Base-by-base conservation (phyloP, 2,888 invertebrate genomes). In the Phyto melanocephala region DNA sequence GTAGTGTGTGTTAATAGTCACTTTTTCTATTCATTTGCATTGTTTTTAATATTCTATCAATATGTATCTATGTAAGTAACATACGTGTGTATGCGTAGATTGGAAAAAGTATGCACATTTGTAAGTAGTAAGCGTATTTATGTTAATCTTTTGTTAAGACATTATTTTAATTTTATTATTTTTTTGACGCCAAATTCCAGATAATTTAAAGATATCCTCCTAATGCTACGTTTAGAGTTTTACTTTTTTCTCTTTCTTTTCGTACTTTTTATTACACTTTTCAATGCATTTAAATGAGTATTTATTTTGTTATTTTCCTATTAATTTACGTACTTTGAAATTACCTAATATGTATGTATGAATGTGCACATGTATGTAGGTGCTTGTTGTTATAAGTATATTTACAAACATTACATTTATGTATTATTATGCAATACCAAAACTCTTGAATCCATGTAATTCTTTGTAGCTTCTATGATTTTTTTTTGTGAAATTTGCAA, bases 231-330 rank as follows among this genome's bases (percentile, higher is more conserved):
- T 78, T 74, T 67, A 67, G 45, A 40, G 56, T 54, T 70, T 63
- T 62, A 52, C 15, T 63, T 40, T 3, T 4, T 11, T 5, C 28
- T 28, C 3, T 50, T 20, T 40, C 37, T 7, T 20, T 17, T 35
- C 37, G 28, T 28, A 28, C 28, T 28, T 28, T 65, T 70, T 58
- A 58, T 81, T 74, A 65, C 71, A 75, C 22, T 79, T 82, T 82
- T 75, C 79, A 67, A 82, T 82, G 82, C 82, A 82, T 82, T 79
- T 82, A 82, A 82, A 82, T 82, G 70, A 70, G 78, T 54, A 58
- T 62, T 75, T 74, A 78, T 74, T 15, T 28, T 37, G 0, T n/a
- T 20, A 4, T 15, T 20, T 52, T 4, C 10, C 10, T 62, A 28
- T 28, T 22, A 10, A 54, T 54, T 62, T 40, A 10, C 15, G n/a